Conservation (phyloP, 2,797 vertebrate genomes). For the Macropus fuliginosus region DNA sequence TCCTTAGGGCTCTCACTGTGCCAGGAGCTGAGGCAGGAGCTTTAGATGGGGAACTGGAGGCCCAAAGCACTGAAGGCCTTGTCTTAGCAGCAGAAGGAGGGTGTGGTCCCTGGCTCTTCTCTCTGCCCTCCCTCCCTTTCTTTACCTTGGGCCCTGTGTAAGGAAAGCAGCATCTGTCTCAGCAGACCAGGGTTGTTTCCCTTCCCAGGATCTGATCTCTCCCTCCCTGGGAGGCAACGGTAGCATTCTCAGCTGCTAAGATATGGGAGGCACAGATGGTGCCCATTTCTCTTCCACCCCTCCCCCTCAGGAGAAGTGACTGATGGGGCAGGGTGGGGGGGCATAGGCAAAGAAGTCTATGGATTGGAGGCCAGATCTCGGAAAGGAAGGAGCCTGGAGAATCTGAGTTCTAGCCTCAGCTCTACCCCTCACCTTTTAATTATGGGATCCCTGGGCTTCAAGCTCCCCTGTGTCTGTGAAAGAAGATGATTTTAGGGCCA, state of each 20-base stretch:
- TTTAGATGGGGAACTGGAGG: neutral
- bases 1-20: neutral
- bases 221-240: conserved; percentile 81
- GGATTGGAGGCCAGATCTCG: too few species aligned
- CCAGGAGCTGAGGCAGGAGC: neutral
- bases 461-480: neutral
- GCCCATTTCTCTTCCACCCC: neutral
- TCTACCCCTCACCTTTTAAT: neutral
- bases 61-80: neutral
- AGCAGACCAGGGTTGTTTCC: conserved; percentile 81
- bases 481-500: neutral
- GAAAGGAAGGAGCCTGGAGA: neutral
- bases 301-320: neutral
- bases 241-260: conserved; percentile 78
- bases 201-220: conserved; percentile 62
- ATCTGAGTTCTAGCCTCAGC: neutral
- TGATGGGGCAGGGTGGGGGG: neutral
- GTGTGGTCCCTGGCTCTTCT: neutral
- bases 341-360: neutral
- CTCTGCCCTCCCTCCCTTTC: neutral
- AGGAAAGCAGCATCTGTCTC: neutral
- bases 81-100: conserved; percentile 71
- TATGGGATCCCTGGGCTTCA: neutral
- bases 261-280: conserved; percentile 55
- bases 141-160: neutral